Evolutionary conservation across 2,888 invertebrate species (phyloP), one percentile per base, ranked within the genome.

Genomic region (Ochropleura plecta): DNA sequence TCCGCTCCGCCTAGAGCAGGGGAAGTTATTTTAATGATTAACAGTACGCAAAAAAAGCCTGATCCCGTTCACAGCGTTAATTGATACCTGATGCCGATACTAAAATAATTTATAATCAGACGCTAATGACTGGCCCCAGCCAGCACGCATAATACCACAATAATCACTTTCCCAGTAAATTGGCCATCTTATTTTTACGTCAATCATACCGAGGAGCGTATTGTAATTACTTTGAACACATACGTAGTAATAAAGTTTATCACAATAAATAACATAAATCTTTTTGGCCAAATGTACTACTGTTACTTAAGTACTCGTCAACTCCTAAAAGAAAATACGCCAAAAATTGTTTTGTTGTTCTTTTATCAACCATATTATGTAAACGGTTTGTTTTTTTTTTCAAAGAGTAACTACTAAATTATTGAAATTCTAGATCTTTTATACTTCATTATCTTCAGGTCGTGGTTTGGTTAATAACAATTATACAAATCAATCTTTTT

Each of bases 161-260:
- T 73, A 57, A 76, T 80, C 55, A 76, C 70, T 79, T 79, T 40
- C 18, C 48, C 59, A 20, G n/a, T 12, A 55, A 75, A 76, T 68
- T 76, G 18, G 48, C 64, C 59, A 66, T 59, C 53, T 55, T 68
- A 79, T 79, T 79, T 74, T 14, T 51, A 67, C 76, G 55, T 76
- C 70, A 70, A 76, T 70, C 14, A 67, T 12, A 68, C 63, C 12
- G 40, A 67, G 67, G 48, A 75, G 70, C 67, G 16, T 70, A 46
- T 49, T 64, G 48, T 70, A 75, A 64, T 75, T 59, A 75, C 51
- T 67, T 60, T 57, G n/a, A 59, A 62, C 16, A 66, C 60, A 75
- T n/a, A 76, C 20, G 18, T 44, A 53, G 14, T 49, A 44, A 49
- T 76, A 64, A 68, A 44, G 30, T 42, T 55, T 64, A 42, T 57